These are phyloP conservation scores for Numida meleagris DNA, from an alignment of 2,113 vertebrate genomes.

Conservation along the genomic window DNA sequence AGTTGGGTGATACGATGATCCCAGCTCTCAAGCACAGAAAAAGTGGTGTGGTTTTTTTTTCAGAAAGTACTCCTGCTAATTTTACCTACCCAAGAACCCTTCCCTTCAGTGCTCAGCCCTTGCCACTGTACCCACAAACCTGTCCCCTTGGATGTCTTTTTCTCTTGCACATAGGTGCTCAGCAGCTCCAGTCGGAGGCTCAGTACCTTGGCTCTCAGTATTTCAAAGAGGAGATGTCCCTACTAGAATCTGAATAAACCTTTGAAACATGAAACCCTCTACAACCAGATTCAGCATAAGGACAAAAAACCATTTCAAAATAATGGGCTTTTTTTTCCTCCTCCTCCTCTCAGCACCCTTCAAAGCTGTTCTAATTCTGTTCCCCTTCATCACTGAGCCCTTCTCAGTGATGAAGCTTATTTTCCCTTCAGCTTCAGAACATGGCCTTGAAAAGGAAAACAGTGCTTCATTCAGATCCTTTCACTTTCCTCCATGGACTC, in stretches of 20 bases:
- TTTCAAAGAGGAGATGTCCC: not conserved
- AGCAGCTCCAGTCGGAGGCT: not conserved
- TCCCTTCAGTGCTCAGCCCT: not conserved
- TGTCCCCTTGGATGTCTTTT: not conserved
- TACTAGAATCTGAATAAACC: not conserved
- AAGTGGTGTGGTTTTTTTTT: not conserved
- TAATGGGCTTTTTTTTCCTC: not conserved
- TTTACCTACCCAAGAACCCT: not conserved
- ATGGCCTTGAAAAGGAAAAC: not conserved
- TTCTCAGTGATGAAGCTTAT: not conserved
- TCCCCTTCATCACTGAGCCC: not conserved
- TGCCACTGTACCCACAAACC: not conserved
- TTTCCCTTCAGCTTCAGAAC: not conserved
- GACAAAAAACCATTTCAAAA: slow-evolving; percentile 1
- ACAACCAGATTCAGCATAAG: not conserved
- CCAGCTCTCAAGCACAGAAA: not conserved
- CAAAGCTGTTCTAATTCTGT: slow-evolving; percentile 54
- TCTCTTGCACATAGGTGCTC: not conserved
- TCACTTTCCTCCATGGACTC: not conserved
- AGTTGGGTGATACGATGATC: not conserved
- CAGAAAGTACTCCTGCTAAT: not conserved
- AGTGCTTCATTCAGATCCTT: accelerated
- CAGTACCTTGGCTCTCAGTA: not conserved
- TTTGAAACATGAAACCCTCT: slow-evolving; percentile 13
- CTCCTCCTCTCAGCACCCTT: not conserved